These are phyloP conservation scores for Neodiprion fabricii DNA, from an alignment of 1,140 invertebrate species.

Conservation along the genomic window DNA sequence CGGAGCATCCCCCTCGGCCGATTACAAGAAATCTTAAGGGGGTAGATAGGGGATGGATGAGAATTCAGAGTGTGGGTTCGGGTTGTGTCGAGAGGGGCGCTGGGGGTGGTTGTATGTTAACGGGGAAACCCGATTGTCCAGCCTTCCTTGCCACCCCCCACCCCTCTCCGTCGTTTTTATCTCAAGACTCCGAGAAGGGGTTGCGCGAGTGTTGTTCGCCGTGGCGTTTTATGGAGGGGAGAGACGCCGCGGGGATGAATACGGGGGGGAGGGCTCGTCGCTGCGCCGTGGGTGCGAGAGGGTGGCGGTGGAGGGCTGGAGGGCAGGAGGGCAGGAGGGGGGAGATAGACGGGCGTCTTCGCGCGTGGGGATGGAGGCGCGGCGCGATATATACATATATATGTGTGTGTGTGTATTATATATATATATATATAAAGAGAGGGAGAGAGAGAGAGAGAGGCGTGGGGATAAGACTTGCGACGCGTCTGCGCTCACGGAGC, in stretches of 20 bases:
- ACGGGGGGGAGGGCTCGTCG: constrained; percentile 22
- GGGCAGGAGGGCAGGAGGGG: constrained; percentile 2
- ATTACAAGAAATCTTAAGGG: constrained; percentile 6
- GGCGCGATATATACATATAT: constrained; percentile 13
- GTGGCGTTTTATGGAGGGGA: constrained; percentile 11
- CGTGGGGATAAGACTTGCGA: constrained; percentile 62
- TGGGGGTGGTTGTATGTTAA: constrained; percentile 50
- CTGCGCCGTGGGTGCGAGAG: constrained; percentile 21
- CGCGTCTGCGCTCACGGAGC: constrained; percentile 46
- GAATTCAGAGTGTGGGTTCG: constrained; percentile 23
- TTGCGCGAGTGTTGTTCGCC: background rate
- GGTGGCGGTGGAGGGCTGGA: constrained; percentile 15
- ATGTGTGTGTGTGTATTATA: too few relatives aligned
- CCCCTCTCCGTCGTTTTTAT: constrained; percentile 47
- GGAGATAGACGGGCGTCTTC: constrained; percentile 29
- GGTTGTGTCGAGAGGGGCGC: constrained; percentile 27
- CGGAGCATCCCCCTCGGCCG: constrained; percentile 14
- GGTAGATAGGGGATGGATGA: constrained; percentile 8
- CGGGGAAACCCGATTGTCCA: constrained; percentile 55
- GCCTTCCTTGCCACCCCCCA: background rate
- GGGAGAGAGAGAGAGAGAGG: constrained; percentile 21
- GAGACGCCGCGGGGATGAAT: constrained; percentile 31
- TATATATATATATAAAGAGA: constrained; percentile 2
- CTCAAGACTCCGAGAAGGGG: constrained; percentile 45
- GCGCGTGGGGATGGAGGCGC: constrained; percentile 36